Evolutionary conservation across 1,140 invertebrate species (phyloP).

Genomic region (Ceratina australensis): DNA sequence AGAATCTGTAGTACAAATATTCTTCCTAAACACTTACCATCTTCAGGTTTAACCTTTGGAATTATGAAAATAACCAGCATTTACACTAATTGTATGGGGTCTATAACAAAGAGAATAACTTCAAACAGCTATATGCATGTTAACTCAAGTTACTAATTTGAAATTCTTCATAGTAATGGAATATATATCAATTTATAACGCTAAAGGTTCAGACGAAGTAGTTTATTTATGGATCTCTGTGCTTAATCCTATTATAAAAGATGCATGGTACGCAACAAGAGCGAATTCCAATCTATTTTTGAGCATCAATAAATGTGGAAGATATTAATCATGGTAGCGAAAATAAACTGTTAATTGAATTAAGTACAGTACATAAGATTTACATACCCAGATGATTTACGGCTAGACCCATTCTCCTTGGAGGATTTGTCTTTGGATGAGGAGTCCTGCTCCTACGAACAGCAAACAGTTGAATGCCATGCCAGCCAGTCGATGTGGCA

Average conservation of each 20-base stretch:
- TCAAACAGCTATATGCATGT: conserved; percentile 68
- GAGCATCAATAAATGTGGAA: too few relatives aligned
- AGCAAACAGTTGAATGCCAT: conserved; percentile 82
- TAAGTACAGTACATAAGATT: background rate
- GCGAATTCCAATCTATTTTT: background rate
- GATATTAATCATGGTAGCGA: background rate
- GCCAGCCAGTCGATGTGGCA: conserved; percentile 80
- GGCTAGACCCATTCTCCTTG: conserved; percentile 82
- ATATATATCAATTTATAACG: conserved; percentile 23
- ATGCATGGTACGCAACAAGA: background rate
- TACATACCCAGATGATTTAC: conserved; percentile 80
- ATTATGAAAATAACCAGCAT: conserved; percentile 79
- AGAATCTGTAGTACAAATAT: conserved; percentile 63
- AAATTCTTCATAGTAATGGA: background rate
- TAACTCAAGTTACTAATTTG: conserved; percentile 22
- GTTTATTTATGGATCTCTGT: background rate
- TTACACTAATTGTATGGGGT: conserved; percentile 79
- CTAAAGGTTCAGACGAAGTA: conserved; percentile 31
- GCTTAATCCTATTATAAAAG: background rate
- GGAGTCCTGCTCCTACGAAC: conserved; percentile 83
- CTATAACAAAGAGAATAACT: conserved; percentile 80
- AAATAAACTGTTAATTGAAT: conserved; percentile 4
- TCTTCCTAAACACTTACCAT: conserved; percentile 78
- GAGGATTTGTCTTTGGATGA: conserved; percentile 78
- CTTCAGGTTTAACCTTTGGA: conserved; percentile 76